phyloP scores from a whole-genome alignment of 2,113 vertebrate genomes.

The Eonycteris spelaea region DNA sequence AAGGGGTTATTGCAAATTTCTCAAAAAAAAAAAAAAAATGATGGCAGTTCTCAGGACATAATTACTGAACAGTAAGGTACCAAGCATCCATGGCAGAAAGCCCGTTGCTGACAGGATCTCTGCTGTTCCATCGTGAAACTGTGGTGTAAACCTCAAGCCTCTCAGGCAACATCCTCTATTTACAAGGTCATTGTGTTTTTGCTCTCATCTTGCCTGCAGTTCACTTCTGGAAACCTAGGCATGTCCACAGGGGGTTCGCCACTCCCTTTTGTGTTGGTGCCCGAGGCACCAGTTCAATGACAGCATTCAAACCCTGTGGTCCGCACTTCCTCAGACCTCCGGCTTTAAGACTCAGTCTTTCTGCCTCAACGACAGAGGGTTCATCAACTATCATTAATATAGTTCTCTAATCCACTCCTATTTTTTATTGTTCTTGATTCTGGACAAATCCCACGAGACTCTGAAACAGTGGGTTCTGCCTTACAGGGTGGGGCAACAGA shows the following conservation, averaged over 20 bases:
- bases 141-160: neutral
- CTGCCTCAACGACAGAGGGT: neutral
- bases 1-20: neutral
- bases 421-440: neutral
- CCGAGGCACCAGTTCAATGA: neutral
- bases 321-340: neutral
- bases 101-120: fast-evolving
- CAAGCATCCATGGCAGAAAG: neutral
- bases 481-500: neutral
- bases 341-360: neutral
- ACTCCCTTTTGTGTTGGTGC: neutral
- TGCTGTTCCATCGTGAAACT: fast-evolving
- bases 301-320: neutral
- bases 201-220: neutral
- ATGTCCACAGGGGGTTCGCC: neutral
- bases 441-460: neutral
- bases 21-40: neutral
- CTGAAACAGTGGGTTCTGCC: neutral
- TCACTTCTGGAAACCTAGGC: neutral
- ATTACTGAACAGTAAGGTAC: neutral
- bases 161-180: neutral
- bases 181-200: neutral
- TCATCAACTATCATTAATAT: neutral
- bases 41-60: neutral
- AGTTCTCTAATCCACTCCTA: neutral